Base-by-base conservation (phyloP, 2,888 invertebrate genomes). In the Caenorhabditis sp. region DNA sequence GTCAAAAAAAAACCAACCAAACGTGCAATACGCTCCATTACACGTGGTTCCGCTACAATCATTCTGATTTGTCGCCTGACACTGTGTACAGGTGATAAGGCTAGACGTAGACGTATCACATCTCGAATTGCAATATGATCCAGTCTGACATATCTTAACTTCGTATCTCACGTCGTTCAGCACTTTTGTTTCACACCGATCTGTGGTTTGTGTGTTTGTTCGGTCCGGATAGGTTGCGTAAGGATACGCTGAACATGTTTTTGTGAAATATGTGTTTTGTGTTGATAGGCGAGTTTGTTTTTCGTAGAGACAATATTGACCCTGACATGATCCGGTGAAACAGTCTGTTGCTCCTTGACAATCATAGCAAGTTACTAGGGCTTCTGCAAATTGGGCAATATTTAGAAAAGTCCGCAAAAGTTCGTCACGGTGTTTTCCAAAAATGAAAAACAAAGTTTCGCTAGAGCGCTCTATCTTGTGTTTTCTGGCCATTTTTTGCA, bases 21-120 rank as follows among this genome's bases (percentile, higher is more conserved):
- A 78, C 1, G 68, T 58, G 43, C 78, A 78, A 36, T 62, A 74
- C 8, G 36, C 8, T 27, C 78, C 78, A 27, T 63, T 65, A 69
- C 78, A 78, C 6, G 78, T 76, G 5, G 55, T 57, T 36, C 74
- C 76, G 23, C 57, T 69, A 37, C 78, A 78, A 58, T 78, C 78
- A 37, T 61, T 62, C 4, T 61, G 27, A 54, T 74, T 71, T 12
- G 26, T 53, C 0, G 76, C 71, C 27, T 43, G 55, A 51, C 78
- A 78, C 43, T 74, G 58, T 4, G 76, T 69, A 31, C 78, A 78
- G 3, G 69, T 74, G 1, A 78, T 69, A 43, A 43, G 43, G 14
- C 14, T 43, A 10, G 50, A 36, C 17, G 31, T 5, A 62, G 12
- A 3, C 2, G n/a, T 19, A 19, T 58, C 19, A 36, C 36, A 37